These are phyloP conservation scores for Streptopelia turtur DNA, from an alignment of 2,797 vertebrate genomes.

Conservation along the genomic window DNA sequence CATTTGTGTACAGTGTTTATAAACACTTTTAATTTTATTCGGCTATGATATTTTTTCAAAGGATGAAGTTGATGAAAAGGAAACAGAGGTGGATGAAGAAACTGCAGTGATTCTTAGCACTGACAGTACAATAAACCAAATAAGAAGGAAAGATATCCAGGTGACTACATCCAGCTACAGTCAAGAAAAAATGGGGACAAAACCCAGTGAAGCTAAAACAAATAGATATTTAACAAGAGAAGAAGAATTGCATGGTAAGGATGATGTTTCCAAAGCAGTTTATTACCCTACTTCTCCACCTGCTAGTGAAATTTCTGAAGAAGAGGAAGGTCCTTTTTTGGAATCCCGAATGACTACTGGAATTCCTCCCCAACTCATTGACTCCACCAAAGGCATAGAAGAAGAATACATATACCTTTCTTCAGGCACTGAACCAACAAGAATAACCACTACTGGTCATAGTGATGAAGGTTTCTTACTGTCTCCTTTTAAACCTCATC, in stretches of 20 bases:
- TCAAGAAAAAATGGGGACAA: constrained; percentile 51
- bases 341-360: constrained; percentile 66
- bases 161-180: constrained; percentile 75
- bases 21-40: constrained; percentile 27
- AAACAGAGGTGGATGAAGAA: constrained; percentile 61
- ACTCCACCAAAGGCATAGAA: constrained; percentile 47
- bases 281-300: constrained; percentile 71
- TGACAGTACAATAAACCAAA: constrained; percentile 74
- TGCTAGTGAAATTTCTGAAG: constrained; percentile 62
- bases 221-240: constrained; percentile 68
- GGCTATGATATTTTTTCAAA: constrained; percentile 70
- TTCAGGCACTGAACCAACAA: constrained; percentile 68
- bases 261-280: constrained; percentile 64
- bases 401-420: constrained; percentile 69
- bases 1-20: neutral
- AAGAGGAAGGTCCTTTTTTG: constrained; percentile 59
- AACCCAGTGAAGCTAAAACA: constrained; percentile 65
- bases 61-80: constrained; percentile 74
- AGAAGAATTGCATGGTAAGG: constrained; percentile 60
- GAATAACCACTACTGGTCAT: constrained; percentile 66
- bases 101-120: constrained; percentile 56
- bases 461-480: constrained; percentile 68
- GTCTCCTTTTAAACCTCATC: constrained; percentile 62
- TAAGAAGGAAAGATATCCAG: constrained; percentile 73
- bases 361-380: constrained; percentile 31